Conservation (phyloP, 2,888 invertebrate genomes). For the Limnephilus lunatus region DNA sequence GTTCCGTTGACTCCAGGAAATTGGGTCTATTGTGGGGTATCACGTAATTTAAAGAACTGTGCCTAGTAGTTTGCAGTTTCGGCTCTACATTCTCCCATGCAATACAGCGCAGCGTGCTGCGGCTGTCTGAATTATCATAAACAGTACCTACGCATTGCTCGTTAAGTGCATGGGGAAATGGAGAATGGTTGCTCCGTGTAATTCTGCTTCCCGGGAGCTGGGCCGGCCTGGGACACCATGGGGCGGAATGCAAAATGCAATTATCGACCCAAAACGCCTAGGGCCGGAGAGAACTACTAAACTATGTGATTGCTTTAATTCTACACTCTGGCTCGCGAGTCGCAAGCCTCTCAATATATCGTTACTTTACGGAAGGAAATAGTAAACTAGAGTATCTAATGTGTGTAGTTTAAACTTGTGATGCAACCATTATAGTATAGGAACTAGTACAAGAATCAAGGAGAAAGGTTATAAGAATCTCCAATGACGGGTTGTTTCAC, state of each 20-base stretch:
- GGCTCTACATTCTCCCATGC: not conserved
- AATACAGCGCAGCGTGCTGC: not conserved
- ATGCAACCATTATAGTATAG: no score
- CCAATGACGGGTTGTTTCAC: no score
- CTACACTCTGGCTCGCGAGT: not conserved
- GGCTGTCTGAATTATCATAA: conserved; percentile 16
- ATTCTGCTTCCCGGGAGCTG: not conserved
- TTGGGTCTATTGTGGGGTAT: not conserved
- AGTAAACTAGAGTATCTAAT: no score
- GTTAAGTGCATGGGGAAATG: conserved; percentile 4
- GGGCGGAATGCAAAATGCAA: conserved; percentile 37
- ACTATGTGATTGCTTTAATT: not conserved
- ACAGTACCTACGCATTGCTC: conserved; percentile 13
- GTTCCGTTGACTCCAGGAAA: not conserved
- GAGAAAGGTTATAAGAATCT: no score
- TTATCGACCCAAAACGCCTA: conserved; percentile 32
- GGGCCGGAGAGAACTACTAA: not conserved
- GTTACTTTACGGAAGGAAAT: not conserved
- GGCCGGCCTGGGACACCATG: not conserved
- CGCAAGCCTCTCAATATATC: not conserved
- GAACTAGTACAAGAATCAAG: no score
- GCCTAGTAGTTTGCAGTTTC: not conserved
- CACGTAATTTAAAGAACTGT: not conserved
- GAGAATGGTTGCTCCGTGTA: not conserved
- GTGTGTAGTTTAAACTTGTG: no score